Evolutionary conservation across 2,797 vertebrate genomes (phyloP), one percentile per base, ranked within the genome.

Genomic region (Enteromius afrohamiltoni): DNA sequence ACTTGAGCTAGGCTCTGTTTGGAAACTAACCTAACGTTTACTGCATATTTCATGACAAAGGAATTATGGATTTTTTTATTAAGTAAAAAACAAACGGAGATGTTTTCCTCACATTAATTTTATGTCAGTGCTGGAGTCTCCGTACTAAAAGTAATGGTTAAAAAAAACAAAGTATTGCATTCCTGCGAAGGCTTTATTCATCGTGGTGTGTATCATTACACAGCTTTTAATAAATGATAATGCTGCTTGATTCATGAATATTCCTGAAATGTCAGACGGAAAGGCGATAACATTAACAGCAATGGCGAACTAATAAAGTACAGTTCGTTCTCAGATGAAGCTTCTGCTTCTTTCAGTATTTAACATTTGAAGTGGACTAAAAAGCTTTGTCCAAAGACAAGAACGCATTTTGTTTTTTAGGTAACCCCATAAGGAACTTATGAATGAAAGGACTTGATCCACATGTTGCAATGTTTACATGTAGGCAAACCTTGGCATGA

Each of bases 171-270:
- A 83, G 85, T 80, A 77, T 84, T 88, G 74, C 70, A 11, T 80
- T 81, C 88, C 85, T 87, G 70, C 84, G 49, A 89, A 83, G 82
- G 85, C 83, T 80, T 85, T 77, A 86, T 23, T 83, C 17, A 29
- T 64, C n/a, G 13, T 26, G 42, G 83, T 80, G 89, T 80, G 70
- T 87, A 37, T 37, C 6, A 37, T 37, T 37, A 37, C 71, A 86
- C 71, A 86, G 86, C 90, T 92, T 91, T 92, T 37, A 94, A 93
- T 94, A 93, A 94, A 94, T 86, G 82, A 88, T 47, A 90, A 85
- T 85, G 88, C 82, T 86, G 53, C 85, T 89, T 87, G 71, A 87
- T 40, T 47, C 47, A 23, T 47, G 16, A 34, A 51, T 65, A 51
- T 21, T 23, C 21, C 34, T 26, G 49, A 31, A 42, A 3, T 42